Evolutionary conservation across 2,113 vertebrate genomes (phyloP).

Genomic region (Bubo scandiacus): DNA sequence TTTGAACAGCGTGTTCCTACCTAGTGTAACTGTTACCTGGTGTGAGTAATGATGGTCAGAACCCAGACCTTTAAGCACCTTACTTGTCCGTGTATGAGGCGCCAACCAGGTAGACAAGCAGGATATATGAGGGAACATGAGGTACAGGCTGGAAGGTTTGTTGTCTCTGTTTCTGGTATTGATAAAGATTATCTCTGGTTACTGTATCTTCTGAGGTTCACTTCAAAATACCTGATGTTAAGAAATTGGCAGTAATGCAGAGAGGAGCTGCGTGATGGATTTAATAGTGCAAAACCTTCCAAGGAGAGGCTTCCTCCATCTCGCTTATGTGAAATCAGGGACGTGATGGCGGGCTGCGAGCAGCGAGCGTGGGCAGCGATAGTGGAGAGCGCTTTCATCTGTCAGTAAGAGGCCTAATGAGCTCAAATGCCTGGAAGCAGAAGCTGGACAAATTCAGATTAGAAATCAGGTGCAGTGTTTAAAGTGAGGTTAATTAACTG

Average conservation of each 20-base stretch:
- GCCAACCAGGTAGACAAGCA: not conserved
- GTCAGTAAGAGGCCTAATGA: not conserved
- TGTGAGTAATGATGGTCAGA: not conserved
- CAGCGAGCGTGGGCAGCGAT: not conserved
- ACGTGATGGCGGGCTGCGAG: not conserved
- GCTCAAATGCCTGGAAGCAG: not conserved
- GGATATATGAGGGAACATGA: not conserved
- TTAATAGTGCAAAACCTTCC: not conserved
- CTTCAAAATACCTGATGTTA: not conserved
- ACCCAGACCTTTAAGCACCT: not conserved
- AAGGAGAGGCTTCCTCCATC: not conserved
- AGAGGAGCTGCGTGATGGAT: not conserved
- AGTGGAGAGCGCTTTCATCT: not conserved
- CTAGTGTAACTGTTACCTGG: not conserved
- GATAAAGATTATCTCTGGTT: not conserved
- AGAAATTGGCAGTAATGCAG: not conserved
- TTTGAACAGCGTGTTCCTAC: not conserved
- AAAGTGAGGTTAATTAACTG: not conserved
- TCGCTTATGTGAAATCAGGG: not conserved
- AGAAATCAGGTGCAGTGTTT: not conserved
- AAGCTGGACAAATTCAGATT: not conserved
- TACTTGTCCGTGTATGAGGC: accelerated
- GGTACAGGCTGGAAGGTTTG: not conserved
- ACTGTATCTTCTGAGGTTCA: not conserved
- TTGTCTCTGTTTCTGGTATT: not conserved